Conservation (phyloP, 2,797 vertebrate genomes). For the Dendrocincla tyrannina region DNA sequence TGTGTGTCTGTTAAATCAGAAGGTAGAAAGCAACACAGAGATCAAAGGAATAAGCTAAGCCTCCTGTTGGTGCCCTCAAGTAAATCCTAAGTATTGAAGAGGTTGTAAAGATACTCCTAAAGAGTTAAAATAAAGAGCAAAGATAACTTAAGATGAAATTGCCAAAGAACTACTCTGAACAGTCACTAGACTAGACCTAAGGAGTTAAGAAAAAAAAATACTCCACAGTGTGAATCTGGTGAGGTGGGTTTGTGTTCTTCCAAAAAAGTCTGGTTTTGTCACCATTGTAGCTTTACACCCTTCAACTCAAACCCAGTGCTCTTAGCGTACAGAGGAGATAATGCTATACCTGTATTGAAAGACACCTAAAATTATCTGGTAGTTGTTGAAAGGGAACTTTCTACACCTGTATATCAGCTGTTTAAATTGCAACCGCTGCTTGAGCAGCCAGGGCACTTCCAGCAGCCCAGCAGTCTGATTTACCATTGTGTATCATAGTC, state of each 20-base stretch:
- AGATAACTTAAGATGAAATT: not conserved
- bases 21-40: not conserved
- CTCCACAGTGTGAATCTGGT: not conserved
- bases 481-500: fast-evolving
- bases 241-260: not conserved
- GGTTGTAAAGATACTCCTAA: not conserved
- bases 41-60: not conserved
- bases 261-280: not conserved
- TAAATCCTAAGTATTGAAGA: not conserved
- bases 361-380: not conserved
- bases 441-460: not conserved
- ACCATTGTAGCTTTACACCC: not conserved
- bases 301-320: not conserved
- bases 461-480: fast-evolving
- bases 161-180: not conserved
- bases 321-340: not conserved
- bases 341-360: not conserved
- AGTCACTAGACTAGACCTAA: not conserved
- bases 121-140: not conserved
- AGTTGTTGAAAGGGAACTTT: not conserved
- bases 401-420: fast-evolving
- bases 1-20: not conserved
- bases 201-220: not conserved
- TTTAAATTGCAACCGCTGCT: not conserved
- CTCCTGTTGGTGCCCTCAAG: not conserved